Base-by-base conservation (phyloP, 2,113 vertebrate genomes). In the Phalacrocorax carbo region DNA sequence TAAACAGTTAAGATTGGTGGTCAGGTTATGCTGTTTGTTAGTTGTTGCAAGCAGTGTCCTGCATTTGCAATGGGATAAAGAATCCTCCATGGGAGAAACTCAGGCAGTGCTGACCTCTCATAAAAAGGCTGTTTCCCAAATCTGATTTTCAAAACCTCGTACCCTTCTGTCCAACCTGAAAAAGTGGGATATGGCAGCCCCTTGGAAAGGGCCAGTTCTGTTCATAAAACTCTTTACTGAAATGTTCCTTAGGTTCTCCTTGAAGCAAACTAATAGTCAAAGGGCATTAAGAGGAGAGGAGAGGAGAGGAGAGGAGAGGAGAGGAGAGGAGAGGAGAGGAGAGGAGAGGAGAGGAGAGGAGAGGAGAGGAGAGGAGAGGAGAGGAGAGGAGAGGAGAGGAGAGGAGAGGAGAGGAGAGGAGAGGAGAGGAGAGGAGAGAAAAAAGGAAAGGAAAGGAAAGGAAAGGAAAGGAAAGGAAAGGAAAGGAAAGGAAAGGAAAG, bases 291-390 rank as follows among this genome's bases (percentile, higher is more conserved):
- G 61, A 18, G 8, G 55, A 13, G 32, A 23, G 27, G 2, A 7
- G n/a, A 2, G 3, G 8, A 10, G 3, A 12, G 3, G 3, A 10
- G 29, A 3, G 1, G 3, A 27, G 17, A 4, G 3, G 10, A 20
- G 6, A 5, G 4, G 10, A 21, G 6, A 5, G 5, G 6, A 10
- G 23, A 3, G 7, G 4, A 3, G 29, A 13, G 11, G 19, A 6
- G 27, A 29, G 3, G 9, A 38, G 38, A 38, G 38, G 9, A 38
- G 38, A 38, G 38, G 9, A 38, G 38, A 38, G 38, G 9, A 38
- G 38, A 38, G 38, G 9, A 38, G 38, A 38, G 38, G 9, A 38
- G 38, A 38, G 38, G 9, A 38, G 38, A 38, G 38, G 9, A 38
- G 38, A 38, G 38, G 9, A 38, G 38, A 38, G 38, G 9, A 38